Percentiles rank a stretch among this genome's conserved stretches.
Conservation (phyloP, 2,113 vertebrate species). For the Phylloscopus trochiloides region DNA sequence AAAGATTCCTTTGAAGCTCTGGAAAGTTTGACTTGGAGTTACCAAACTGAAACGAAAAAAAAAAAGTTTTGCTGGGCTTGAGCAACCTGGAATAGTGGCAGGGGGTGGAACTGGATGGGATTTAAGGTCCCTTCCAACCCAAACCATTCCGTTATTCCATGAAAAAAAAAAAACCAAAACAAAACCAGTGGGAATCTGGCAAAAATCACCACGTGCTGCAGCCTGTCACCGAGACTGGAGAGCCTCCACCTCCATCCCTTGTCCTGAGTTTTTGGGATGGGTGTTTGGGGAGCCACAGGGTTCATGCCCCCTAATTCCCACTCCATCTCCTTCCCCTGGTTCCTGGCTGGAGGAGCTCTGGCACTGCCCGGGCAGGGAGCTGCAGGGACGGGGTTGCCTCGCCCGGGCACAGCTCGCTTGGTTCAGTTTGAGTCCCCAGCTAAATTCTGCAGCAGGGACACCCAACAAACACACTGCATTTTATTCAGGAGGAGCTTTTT, state of each 20-base stretch:
- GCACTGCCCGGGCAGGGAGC: not conserved
- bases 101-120: not conserved
- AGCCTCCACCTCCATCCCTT: fast-evolving
- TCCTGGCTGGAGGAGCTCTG: not conserved
- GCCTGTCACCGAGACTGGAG: fast-evolving
- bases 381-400: fast-evolving
- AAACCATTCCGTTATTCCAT: not conserved
- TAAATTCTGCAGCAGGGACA: not conserved
- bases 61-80: not conserved
- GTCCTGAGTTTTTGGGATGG: not conserved
- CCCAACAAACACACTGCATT: fast-evolving
- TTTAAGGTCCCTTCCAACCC: not conserved
- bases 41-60: not conserved
- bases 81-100: not conserved
- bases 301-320: fast-evolving
- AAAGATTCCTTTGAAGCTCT: not conserved
- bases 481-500: not conserved
- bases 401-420: fast-evolving
- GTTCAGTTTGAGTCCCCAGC: fast-evolving
- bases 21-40: not conserved
- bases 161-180: not conserved
- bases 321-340: fast-evolving
- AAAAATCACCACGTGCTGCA: fast-evolving
- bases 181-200: fast-evolving
- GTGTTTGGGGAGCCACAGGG: not conserved